A percentile compares a stretch with the other conserved stretches of the same genome.
phyloP scores from a whole-genome alignment of 2,888 invertebrate species.

The Oegoconia quadripuncta region DNA sequence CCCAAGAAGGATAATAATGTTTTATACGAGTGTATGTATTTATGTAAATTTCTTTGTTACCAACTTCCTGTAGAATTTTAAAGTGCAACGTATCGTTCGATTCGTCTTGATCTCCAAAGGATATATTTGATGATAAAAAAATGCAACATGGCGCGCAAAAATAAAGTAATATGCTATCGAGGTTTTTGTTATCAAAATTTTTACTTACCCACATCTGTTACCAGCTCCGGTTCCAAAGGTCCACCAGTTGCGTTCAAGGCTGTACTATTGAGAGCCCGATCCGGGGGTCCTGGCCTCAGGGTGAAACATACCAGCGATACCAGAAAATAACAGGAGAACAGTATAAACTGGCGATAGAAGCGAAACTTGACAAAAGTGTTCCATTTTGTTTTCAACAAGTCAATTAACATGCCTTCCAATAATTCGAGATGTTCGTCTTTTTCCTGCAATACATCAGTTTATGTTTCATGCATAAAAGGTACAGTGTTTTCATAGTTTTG shows the following conservation, averaged over 20 bases:
- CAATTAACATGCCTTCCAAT: conserved; percentile 95
- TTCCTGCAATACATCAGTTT: conserved; percentile 80
- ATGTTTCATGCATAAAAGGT: no score
- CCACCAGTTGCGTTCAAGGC: conserved; percentile 50
- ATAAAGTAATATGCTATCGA: no score
- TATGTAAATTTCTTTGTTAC: no score
- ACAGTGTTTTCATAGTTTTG: no score
- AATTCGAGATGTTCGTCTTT: conserved; percentile 96
- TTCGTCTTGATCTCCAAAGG: no score
- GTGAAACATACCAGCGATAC: conserved; percentile 93
- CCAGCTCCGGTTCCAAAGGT: conserved; percentile 51
- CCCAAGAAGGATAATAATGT: no score
- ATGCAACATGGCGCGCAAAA: no score
- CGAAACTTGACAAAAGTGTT: conserved; percentile 97
- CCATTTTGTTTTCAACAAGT: conserved; percentile 98
- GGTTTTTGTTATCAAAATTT: not conserved
- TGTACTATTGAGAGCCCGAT: conserved; percentile 53
- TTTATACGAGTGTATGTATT: no score
- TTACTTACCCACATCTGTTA: conserved; percentile 42
- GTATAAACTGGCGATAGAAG: conserved; percentile 94
- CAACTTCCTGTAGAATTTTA: no score
- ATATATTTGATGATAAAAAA: no score
- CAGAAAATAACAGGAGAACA: conserved; percentile 94
- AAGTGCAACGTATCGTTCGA: no score
- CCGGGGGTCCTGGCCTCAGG: conserved; percentile 91